Percentiles rank a stretch among this genome's conserved stretches.
phyloP scores from a whole-genome alignment of 2,797 vertebrate species.

The Pampus argenteus region DNA sequence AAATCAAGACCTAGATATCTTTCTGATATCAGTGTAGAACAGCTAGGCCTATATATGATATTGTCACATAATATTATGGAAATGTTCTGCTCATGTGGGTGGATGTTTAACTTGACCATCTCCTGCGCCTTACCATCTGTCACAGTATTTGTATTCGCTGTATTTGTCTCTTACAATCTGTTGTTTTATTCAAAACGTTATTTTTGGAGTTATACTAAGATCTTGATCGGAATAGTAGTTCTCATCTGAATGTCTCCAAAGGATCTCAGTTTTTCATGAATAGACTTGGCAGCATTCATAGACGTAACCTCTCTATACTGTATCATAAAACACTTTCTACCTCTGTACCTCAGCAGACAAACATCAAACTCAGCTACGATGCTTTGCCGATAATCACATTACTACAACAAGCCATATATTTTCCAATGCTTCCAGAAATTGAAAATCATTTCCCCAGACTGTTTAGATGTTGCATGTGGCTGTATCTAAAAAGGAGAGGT shows the following conservation, averaged over 20 bases:
- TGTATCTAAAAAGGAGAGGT: constrained; percentile 52
- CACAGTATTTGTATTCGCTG: constrained; percentile 17
- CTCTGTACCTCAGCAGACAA: constrained; percentile 1
- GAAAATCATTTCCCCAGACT: constrained; percentile 20
- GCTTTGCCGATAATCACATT: constrained; percentile 28
- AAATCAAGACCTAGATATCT: constrained; percentile 12
- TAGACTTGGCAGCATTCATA: background rate
- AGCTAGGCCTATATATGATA: background rate
- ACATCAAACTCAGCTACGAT: constrained; percentile 11
- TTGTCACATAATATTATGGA: constrained; percentile 1
- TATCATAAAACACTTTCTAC: constrained; percentile 16
- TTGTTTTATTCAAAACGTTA: background rate
- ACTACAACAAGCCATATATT: constrained; percentile 21
- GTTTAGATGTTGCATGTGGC: constrained; percentile 46
- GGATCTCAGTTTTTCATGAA: constrained; percentile 6
- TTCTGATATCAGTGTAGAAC: background rate
- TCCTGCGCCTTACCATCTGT: constrained; percentile 35
- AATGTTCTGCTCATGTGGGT: constrained; percentile 30
- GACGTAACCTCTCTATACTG: background rate
- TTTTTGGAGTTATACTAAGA: background rate
- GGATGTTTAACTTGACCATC: constrained; percentile 16
- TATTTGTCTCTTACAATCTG: background rate
- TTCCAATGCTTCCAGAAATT: constrained; percentile 21
- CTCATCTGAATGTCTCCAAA: constrained; percentile 2
- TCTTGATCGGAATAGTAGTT: constrained; percentile 8